These are phyloP conservation scores for Agrilus planipennis DNA, from an alignment of 1,140 invertebrate genomes.

Conservation along the genomic window DNA sequence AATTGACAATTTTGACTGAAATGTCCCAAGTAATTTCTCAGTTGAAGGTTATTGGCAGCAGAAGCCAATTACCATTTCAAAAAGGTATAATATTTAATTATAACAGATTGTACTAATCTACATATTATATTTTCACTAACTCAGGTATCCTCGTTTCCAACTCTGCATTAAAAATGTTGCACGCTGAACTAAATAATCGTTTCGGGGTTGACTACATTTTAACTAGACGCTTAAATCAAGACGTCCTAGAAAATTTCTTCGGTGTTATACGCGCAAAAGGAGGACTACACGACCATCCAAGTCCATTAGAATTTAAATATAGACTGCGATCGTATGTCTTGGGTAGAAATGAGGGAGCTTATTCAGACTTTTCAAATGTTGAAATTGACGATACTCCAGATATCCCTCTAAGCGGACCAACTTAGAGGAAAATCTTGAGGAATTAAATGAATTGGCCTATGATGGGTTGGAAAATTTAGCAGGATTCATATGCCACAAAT, in stretches of 20 bases:
- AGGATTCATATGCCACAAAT: constrained; percentile 6
- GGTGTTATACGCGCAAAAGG: constrained; percentile 15
- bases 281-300: constrained; percentile 16
- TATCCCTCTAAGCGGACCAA: neutral
- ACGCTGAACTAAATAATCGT: constrained; percentile 7
- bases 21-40: neutral
- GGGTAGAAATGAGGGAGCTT: constrained; percentile 10
- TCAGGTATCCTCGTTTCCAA: too few relatives aligned
- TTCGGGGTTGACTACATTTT: constrained; percentile 11
- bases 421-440: neutral
- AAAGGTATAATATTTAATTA: constrained; percentile 6
- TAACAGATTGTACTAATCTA: constrained; percentile 7
- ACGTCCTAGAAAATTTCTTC: constrained; percentile 18
- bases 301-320: constrained; percentile 13
- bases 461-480: constrained; percentile 10
- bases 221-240: constrained; percentile 12
- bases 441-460: constrained; percentile 7
- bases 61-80: constrained; percentile 2
- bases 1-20: constrained; percentile 1
- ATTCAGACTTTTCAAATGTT: too few relatives aligned
- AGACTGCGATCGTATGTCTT: constrained; percentile 14
- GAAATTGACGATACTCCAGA: too few relatives aligned
- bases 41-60: neutral
- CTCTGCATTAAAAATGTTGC: too few relatives aligned
- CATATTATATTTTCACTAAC: constrained; percentile 3